These are phyloP conservation scores for Ectemnius continuus DNA, from an alignment of 2,888 invertebrate genomes.

Conservation along the genomic window DNA sequence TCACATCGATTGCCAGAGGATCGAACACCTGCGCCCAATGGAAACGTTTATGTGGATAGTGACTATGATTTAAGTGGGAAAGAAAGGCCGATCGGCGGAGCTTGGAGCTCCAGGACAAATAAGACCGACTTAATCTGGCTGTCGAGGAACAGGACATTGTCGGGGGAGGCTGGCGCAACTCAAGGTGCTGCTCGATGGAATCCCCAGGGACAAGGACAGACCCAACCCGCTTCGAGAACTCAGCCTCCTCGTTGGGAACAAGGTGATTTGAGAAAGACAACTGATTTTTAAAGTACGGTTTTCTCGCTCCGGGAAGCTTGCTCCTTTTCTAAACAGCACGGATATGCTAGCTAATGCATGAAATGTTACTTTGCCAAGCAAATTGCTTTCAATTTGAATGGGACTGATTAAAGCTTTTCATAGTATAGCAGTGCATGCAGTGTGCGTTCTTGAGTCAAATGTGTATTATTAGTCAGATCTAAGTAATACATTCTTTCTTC, in stretches of 20 bases:
- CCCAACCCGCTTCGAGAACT: conserved; percentile 11
- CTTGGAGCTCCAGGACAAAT: neutral
- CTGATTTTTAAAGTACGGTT: no score
- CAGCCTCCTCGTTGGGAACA: conserved; percentile 44
- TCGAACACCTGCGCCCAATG: conserved; percentile 20
- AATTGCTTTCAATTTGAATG: no score
- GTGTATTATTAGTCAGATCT: no score
- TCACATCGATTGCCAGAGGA: conserved; percentile 25
- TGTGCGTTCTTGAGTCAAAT: no score
- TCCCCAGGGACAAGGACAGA: conserved; percentile 27
- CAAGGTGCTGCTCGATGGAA: conserved; percentile 45
- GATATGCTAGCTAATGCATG: no score
- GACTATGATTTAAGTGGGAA: conserved; percentile 22
- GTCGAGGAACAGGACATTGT: conserved; percentile 23
- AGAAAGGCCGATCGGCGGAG: neutral
- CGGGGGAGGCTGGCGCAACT: conserved; percentile 44
- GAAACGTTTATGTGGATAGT: conserved; percentile 47
- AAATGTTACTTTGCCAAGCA: no score
- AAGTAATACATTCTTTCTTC: no score
- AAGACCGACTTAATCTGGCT: conserved; percentile 4
- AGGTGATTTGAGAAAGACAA: conserved; percentile 50
- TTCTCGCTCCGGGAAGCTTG: no score
- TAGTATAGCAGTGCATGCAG: no score
- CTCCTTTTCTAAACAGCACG: no score
- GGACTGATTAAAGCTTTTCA: no score